Conservation (phyloP, 2,888 invertebrate genomes). For the Hirtodrosophila trivittata region DNA sequence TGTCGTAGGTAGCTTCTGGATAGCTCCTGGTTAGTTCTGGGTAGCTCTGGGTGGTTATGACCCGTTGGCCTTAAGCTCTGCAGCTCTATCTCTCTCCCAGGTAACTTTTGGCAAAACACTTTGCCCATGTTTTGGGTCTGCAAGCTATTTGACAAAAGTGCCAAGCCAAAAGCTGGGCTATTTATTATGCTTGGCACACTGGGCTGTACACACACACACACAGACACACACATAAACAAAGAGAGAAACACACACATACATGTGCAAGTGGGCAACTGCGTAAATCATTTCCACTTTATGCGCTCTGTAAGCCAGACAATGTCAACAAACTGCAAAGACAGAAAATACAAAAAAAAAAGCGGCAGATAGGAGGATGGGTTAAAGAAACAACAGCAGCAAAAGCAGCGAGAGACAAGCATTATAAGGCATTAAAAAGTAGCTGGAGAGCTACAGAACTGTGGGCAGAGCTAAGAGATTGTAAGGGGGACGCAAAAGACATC, state of each 20-base stretch:
- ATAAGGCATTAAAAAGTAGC: slow-evolving; percentile 70
- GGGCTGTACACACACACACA: slow-evolving; percentile 23
- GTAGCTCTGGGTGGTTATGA: slow-evolving; percentile 8
- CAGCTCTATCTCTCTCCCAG: slow-evolving; percentile 26
- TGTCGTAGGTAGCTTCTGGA: slow-evolving; percentile 11
- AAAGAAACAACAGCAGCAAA: not conserved
- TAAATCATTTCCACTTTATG: slow-evolving; percentile 79
- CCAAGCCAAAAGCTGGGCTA: slow-evolving; percentile 69
- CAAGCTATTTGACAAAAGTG: slow-evolving; percentile 73
- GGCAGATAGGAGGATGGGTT: slow-evolving; percentile 11
- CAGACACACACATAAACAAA: slow-evolving; percentile 16
- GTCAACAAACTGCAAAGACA: slow-evolving; percentile 75
- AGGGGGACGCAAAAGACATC: not conserved
- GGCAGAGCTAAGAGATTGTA: no score
- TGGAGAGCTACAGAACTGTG: no score
- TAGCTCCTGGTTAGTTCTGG: slow-evolving; percentile 17
- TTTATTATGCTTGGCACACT: slow-evolving; percentile 67
- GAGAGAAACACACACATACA: slow-evolving; percentile 13
- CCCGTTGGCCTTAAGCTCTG: slow-evolving; percentile 29
- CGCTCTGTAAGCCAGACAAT: slow-evolving; percentile 76
- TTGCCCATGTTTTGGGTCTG: slow-evolving; percentile 60
- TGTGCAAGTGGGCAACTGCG: slow-evolving; percentile 62
- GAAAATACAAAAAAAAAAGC: slow-evolving; percentile 20
- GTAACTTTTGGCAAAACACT: slow-evolving; percentile 61
- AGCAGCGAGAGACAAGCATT: slow-evolving; percentile 52